Conservation (phyloP, 2,888 invertebrate genomes). For the Hetaerina titia region DNA sequence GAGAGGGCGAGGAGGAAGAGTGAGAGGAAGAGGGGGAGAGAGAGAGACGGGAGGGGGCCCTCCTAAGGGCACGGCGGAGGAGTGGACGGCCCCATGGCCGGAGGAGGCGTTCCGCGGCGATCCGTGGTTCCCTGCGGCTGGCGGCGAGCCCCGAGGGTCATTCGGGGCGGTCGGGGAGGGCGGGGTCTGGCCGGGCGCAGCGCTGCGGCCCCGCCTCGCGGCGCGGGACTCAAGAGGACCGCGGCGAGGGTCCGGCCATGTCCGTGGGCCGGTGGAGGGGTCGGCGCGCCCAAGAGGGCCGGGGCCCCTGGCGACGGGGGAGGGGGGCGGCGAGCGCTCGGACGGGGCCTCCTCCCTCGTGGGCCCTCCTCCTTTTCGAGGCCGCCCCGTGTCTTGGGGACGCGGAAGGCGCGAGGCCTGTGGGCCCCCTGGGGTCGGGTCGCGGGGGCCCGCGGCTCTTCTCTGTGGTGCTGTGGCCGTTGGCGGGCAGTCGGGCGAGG, state of each 20-base stretch:
- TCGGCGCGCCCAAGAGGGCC: background rate
- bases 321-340: background rate
- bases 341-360: background rate
- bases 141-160: background rate
- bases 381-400: slow-evolving; percentile 54
- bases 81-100: background rate
- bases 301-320: background rate
- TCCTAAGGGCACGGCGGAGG: slow-evolving; percentile 29
- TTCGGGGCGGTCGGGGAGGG: background rate
- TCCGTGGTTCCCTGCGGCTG: background rate
- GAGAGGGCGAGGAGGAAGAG: slow-evolving; percentile 66
- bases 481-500: slow-evolving; percentile 63
- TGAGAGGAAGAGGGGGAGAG: slow-evolving; percentile 63
- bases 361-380: background rate
- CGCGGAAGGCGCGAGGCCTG: background rate
- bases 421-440: background rate
- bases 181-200: background rate
- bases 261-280: slow-evolving; percentile 30
- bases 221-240: slow-evolving; percentile 55
- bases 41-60: slow-evolving; percentile 63
- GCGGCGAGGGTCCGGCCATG: slow-evolving; percentile 52
- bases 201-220: slow-evolving; percentile 7
- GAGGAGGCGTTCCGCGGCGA: slow-evolving; percentile 5
- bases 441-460: slow-evolving; percentile 49
- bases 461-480: slow-evolving; percentile 57